These are phyloP conservation scores for Iselma pallidipennis DNA, from an alignment of 2,888 invertebrate species.

Conservation along the genomic window DNA sequence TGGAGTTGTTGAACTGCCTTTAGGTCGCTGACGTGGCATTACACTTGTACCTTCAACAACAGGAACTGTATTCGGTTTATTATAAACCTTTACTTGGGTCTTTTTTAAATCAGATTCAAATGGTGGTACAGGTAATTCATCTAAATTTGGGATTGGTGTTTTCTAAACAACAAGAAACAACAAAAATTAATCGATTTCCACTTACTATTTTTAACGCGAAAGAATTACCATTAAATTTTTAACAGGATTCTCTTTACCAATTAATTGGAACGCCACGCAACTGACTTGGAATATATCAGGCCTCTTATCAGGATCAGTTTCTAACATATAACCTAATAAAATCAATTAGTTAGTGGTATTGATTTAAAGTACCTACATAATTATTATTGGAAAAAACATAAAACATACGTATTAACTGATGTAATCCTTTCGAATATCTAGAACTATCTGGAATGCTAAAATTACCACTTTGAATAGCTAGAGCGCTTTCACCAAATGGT, in stretches of 20 bases:
- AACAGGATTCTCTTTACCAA: slow-evolving; percentile 75
- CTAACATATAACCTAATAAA: slow-evolving; percentile 75
- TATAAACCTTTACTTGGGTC: slow-evolving; percentile 54
- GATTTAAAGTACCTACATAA: slow-evolving; percentile 1
- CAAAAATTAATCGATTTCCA: background rate
- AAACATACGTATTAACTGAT: slow-evolving; percentile 72
- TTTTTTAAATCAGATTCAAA: slow-evolving; percentile 73
- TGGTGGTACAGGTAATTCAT: slow-evolving; percentile 66
- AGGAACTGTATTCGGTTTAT: slow-evolving; percentile 52
- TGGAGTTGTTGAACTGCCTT: slow-evolving; percentile 61
- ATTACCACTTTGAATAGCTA: slow-evolving; percentile 89
- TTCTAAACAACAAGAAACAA: slow-evolving; percentile 60
- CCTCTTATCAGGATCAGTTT: slow-evolving; percentile 77
- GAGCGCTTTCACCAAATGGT: slow-evolving; percentile 90
- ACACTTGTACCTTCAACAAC: slow-evolving; percentile 77
- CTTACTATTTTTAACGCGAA: background rate
- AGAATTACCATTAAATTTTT: slow-evolving; percentile 75
- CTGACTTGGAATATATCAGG: slow-evolving; percentile 89
- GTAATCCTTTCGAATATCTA: slow-evolving; percentile 71
- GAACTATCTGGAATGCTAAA: slow-evolving; percentile 84
- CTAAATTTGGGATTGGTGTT: slow-evolving; percentile 65
- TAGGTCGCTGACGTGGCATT: slow-evolving; percentile 81
- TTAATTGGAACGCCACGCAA: slow-evolving; percentile 70
- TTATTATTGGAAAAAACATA: slow-evolving; percentile 16
- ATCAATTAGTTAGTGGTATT: slow-evolving; percentile 6